A percentile compares a stretch with the other conserved stretches of the same genome.
Evolutionary conservation across 2,797 vertebrate genomes (phyloP).

Genomic region (Sebastes hubbsi): DNA sequence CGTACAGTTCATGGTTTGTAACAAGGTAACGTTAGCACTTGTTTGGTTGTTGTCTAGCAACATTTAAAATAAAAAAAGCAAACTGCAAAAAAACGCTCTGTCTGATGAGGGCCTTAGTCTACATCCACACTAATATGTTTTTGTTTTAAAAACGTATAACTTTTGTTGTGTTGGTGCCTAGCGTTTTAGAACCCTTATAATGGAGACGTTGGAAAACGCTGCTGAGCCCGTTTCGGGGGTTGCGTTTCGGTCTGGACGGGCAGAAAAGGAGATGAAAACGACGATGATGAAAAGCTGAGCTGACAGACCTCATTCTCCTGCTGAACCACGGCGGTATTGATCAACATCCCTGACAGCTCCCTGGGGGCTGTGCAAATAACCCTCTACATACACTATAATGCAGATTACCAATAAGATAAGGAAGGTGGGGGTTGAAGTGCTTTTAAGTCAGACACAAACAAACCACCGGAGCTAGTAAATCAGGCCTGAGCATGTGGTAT

Average conservation of each 20-base stretch:
- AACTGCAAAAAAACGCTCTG: too few species aligned
- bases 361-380: slow-evolving; percentile 15
- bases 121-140: neutral
- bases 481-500: neutral
- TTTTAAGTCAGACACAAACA: slow-evolving; percentile 7
- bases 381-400: neutral
- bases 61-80: too few species aligned
- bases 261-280: neutral
- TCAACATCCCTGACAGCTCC: slow-evolving; percentile 15
- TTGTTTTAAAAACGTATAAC: neutral
- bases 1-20: too few species aligned
- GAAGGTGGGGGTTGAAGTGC: neutral
- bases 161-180: neutral
- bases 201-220: too few species aligned
- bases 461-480: neutral
- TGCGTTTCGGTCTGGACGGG: neutral
- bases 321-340: slow-evolving; percentile 17
- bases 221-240: too few species aligned
- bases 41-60: too few species aligned
- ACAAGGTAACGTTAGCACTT: too few species aligned
- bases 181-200: too few species aligned
- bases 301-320: neutral
- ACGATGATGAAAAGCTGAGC: neutral
- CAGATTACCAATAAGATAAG: slow-evolving; percentile 18
- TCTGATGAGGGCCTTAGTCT: too few species aligned